Evolutionary conservation across 2,888 invertebrate species (phyloP), one percentile per base, ranked within the genome.

Genomic region (Stenotaenia linearis): DNA sequence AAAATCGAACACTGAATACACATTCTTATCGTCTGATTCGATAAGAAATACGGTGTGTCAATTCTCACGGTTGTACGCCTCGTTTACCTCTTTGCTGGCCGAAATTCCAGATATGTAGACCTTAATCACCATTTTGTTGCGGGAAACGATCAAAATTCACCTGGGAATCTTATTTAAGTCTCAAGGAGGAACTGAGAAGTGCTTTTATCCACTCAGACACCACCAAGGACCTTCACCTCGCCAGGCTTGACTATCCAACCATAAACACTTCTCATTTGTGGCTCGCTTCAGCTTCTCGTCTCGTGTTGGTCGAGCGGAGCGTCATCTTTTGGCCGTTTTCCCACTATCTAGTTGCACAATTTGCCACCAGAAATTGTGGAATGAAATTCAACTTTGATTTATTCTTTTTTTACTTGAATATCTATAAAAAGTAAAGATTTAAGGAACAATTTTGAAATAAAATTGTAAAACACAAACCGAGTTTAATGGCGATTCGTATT

Each of bases 81-180:
- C 18, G 18, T 21, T 90, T 89, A 94, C 95, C 92, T 96, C 95
- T 89, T 96, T 95, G 88, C 94, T 95, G 85, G 95, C 95, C 85
- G 95, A 95, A 89, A 95, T 95, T 85, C 95, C 95, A 87, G 95
- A 95, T 86, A 95, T 89, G 88, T 93, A 96, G 83, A 96, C 91
- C 90, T 94, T 95, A 85, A 96, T 92, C 87, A 93, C 94, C 95
- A 96, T 96, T 32, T 75, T 37, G 76, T 25, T 1, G 25, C 25
- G 25, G 28, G 28, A 69, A 69, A 69, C n/a, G 69, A 0, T 12
- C 15, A 25, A 28, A 69, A 69, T 69, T 69, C 69, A 69, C 69
- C 69, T 69, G 28, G 69, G 69, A 69, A 28, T 28, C 69, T 69
- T 69, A 69, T 69, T 69, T 69, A 69, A 69, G 69, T 69, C 28